Percentiles rank a stretch among this genome's conserved stretches.
Conservation (phyloP, 2,113 vertebrate species). For the Gobius niger region DNA sequence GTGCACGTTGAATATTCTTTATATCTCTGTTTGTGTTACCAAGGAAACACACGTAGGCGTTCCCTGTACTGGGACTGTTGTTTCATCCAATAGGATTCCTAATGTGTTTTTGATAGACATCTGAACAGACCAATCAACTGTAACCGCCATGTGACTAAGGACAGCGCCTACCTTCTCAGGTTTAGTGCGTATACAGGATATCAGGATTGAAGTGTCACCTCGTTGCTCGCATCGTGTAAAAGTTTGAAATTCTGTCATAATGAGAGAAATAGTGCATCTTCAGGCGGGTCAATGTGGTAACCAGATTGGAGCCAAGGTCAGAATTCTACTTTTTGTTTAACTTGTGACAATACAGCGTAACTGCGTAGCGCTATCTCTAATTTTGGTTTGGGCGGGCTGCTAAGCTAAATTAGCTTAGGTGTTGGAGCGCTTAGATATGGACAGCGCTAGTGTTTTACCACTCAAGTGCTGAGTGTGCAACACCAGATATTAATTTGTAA, state of each 20-base stretch:
- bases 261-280: constrained; percentile 65
- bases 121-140: constrained; percentile 10
- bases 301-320: constrained; percentile 60
- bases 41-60: constrained; percentile 17
- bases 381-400: constrained; percentile 24
- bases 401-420: constrained; percentile 15
- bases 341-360: neutral
- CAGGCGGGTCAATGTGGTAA: constrained; percentile 66
- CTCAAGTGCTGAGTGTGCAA: neutral
- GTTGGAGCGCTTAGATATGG: constrained; percentile 17
- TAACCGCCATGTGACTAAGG: rapidly evolving
- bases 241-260: constrained; percentile 18
- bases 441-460: neutral
- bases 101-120: constrained; percentile 7
- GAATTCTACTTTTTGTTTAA: neutral
- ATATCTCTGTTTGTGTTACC: constrained; percentile 17
- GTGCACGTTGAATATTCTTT: neutral
- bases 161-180: neutral
- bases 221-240: neutral
- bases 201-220: neutral
- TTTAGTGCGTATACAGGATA: constrained; percentile 22
- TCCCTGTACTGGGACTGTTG: neutral
- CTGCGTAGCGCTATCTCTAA: neutral
- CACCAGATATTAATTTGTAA: neutral
- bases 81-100: constrained; percentile 24